Conservation (phyloP, 2,888 invertebrate genomes). For the Globia sparganii region DNA sequence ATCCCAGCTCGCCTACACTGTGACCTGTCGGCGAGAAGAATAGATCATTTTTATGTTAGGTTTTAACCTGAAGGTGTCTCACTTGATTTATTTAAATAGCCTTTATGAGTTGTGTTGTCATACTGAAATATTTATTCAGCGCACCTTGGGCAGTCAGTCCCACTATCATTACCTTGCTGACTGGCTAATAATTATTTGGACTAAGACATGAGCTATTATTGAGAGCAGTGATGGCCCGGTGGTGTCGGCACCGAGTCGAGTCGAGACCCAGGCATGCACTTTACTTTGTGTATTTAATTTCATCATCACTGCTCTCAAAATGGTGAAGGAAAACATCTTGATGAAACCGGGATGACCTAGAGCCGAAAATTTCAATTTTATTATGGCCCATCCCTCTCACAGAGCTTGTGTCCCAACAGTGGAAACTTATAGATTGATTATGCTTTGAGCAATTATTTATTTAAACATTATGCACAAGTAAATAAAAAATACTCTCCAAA, state of each 20-base stretch:
- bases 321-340: background rate
- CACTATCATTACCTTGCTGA: background rate
- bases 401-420: background rate
- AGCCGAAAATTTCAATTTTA: background rate
- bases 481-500: background rate
- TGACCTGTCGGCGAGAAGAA: slow-evolving; percentile 91
- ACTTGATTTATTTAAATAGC: background rate
- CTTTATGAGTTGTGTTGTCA: background rate
- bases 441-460: background rate
- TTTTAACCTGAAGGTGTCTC: background rate
- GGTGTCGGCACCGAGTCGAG: background rate
- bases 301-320: background rate
- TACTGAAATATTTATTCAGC: background rate
- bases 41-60: too few relatives aligned
- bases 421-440: background rate
- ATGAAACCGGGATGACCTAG: background rate
- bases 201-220: background rate
- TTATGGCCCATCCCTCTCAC: background rate
- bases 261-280: background rate
- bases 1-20: slow-evolving; percentile 98
- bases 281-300: background rate
- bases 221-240: background rate
- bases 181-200: background rate
- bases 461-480: background rate
- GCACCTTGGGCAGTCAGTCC: background rate